Percentiles rank a stretch among this genome's conserved stretches.
These are phyloP conservation scores for Temnopleurus reevesii DNA, from an alignment of 53 echinoderm and acorn worm species.

Conservation along the genomic window DNA sequence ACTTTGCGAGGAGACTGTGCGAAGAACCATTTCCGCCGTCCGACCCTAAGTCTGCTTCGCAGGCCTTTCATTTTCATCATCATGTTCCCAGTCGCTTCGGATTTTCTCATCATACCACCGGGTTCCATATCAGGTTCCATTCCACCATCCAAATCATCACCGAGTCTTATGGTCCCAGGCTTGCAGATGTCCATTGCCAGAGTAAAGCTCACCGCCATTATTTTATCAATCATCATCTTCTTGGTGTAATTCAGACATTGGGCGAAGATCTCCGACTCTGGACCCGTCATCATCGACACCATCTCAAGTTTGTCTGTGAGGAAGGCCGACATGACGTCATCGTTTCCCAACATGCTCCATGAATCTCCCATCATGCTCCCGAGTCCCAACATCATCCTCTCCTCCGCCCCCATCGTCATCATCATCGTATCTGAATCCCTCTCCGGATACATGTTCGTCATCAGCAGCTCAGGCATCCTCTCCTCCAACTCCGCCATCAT, in stretches of 20 bases:
- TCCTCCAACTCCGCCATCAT: neutral
- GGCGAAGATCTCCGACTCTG: neutral
- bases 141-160: neutral
- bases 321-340: neutral
- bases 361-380: slow-evolving; percentile 28
- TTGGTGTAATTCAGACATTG: neutral
- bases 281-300: neutral
- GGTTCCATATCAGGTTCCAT: neutral
- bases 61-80: neutral
- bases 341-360: neutral
- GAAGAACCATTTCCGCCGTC: slow-evolving; percentile 27
- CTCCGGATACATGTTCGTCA: neutral
- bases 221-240: neutral
- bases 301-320: neutral
- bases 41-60: neutral
- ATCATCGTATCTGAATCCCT: neutral
- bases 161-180: neutral
- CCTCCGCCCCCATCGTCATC: neutral
- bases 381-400: neutral
- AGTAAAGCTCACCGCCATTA: neutral
- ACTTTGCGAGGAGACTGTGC: neutral
- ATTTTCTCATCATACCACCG: neutral
- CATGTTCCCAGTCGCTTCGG: neutral
- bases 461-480: slow-evolving; percentile 1
- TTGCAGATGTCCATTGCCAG: slow-evolving; percentile 5